A percentile compares a stretch with the other conserved stretches of the same genome.
Evolutionary conservation across 2,797 vertebrate genomes (phyloP).

Genomic region (Gorsachius magnificus): DNA sequence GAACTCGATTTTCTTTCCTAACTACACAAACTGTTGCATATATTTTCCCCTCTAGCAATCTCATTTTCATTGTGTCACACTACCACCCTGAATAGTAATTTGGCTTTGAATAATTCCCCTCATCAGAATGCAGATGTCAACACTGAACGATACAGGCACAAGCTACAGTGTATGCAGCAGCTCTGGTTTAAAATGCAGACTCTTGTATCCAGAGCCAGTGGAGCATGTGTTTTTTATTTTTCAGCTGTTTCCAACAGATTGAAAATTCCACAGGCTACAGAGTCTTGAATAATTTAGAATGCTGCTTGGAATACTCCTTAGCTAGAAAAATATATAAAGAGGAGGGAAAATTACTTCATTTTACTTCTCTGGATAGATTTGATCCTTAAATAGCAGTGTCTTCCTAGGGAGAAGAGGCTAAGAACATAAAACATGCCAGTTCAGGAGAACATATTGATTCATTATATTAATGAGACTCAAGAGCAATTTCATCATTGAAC

Average conservation of each 20-base stretch:
- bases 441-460: neutral
- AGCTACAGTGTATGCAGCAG: neutral
- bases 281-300: slow-evolving; percentile 37
- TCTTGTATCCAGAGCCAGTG: neutral
- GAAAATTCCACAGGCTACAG: slow-evolving; percentile 41
- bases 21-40: slow-evolving; percentile 44
- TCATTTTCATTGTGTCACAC: slow-evolving; percentile 52
- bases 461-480: neutral
- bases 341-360: neutral
- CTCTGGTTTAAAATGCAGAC: slow-evolving; percentile 32
- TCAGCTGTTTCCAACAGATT: slow-evolving; percentile 30
- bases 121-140: slow-evolving; percentile 55
- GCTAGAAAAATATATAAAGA: neutral
- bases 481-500: neutral
- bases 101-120: slow-evolving; percentile 49
- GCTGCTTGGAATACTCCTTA: neutral
- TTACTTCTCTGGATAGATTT: neutral
- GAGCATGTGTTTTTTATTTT: slow-evolving; percentile 48
- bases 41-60: slow-evolving; percentile 49
- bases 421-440: neutral
- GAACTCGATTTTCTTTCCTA: neutral
- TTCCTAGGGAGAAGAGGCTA: neutral
- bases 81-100: slow-evolving; percentile 44
- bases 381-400: neutral
- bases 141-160: neutral